Conservation (phyloP, 2,888 invertebrate species). For the Hanleya hanleyi region DNA sequence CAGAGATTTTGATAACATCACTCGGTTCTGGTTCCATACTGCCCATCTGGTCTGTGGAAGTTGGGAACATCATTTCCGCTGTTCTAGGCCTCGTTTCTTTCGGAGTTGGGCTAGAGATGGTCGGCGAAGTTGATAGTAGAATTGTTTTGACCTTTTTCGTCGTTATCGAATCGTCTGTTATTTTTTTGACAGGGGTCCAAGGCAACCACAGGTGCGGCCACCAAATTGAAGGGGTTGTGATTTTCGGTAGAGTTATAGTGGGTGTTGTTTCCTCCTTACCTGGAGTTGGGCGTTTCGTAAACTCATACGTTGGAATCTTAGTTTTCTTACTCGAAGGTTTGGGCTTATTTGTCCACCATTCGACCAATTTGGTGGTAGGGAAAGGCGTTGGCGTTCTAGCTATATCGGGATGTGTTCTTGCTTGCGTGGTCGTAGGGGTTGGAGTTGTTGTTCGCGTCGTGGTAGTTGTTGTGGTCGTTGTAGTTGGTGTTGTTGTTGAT, state of each 20-base stretch:
- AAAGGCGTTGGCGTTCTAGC: no score
- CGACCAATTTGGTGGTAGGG: not conserved
- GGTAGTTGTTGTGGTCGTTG: slow-evolving; percentile 24
- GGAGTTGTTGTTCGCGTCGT: not conserved
- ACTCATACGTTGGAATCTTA: no score
- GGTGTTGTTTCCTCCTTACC: no score
- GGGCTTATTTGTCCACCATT: slow-evolving; percentile 7
- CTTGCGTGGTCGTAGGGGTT: not conserved
- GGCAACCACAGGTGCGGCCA: slow-evolving; percentile 6
- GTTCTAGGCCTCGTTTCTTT: not conserved
- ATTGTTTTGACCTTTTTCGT: no score
- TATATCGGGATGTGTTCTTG: no score
- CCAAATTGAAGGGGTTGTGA: not conserved
- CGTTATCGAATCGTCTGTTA: not conserved
- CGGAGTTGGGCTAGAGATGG: no score
- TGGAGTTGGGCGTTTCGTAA: no score
- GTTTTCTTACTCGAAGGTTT: not conserved
- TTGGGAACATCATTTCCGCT: not conserved
- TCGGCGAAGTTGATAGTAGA: no score
- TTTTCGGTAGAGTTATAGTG: no score
- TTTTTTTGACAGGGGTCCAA: not conserved
- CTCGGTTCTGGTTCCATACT: not conserved
- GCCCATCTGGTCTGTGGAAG: not conserved
- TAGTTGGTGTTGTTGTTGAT: slow-evolving; percentile 9
- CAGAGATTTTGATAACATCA: not conserved